Base-by-base conservation (phyloP, 2,888 invertebrate species). In the Cynaeus angustus region DNA sequence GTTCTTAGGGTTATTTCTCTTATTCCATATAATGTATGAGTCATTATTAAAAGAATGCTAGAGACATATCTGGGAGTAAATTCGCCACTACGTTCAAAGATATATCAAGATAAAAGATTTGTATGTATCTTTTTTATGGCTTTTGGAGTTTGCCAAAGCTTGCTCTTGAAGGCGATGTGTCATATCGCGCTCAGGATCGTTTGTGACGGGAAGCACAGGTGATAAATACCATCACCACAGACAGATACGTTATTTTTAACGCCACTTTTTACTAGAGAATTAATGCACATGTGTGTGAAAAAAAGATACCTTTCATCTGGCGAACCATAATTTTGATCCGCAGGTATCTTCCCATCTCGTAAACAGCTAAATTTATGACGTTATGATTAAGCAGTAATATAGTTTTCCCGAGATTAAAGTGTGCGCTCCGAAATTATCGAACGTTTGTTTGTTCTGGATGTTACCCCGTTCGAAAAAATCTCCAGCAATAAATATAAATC, bases 81-180 rank as follows among this genome's bases (percentile, higher is more conserved):
- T 50, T 50, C 62, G 50, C 50, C 62, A 62, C 62, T 62, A 59
- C 62, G 62, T 50, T 50, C 62, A 16, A 50, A 53, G 53, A 65
- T 65, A 66, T 66, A 66, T 66, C 66, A 66, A 55, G 66, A 66
- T 66, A 66, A 66, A 66, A 56, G 66, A 46, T 66, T 56, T 66
- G 66, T 66, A 56, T 56, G 66, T 55, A 55, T 55, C 66, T 55
- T 55, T 50, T 66, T 66, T 56, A 64, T 64, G 46, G 48, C 14
- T 43, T 55, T 16, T 28, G 14, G 16, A 53, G 43, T 41, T 21
- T 46, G 56, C 14, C 46, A 66, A 64, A 66, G 46, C 56, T 56
- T 56, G 66, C 50, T 66, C 37, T 55, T 66, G 56, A 56, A 66
- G 56, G 56, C 66, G 56, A 66, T 66, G 26, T 37, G 48, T 66